Conservation (phyloP, 2,888 invertebrate genomes). For the Chrysolina oricalcia region DNA sequence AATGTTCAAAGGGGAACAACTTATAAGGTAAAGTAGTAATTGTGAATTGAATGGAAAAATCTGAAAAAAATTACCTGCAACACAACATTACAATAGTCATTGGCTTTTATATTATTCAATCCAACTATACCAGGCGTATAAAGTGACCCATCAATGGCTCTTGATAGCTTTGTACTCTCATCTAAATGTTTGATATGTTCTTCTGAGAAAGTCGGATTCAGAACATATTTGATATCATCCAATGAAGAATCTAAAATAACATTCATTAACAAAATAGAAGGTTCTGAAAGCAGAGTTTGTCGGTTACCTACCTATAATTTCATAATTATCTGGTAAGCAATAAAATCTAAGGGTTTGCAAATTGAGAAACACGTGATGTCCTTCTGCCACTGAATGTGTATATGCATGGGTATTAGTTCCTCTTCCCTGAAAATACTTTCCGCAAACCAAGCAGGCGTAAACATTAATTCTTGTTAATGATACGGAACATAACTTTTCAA, state of each 20-base stretch:
- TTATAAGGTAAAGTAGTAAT: no score
- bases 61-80: slow-evolving; percentile 80
- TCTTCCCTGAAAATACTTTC: slow-evolving; percentile 98
- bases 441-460: slow-evolving; percentile 99
- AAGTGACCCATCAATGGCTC: slow-evolving; percentile 96
- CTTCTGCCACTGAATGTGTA: slow-evolving; percentile 97
- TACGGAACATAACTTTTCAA: slow-evolving; percentile 98
- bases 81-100: slow-evolving; percentile 99
- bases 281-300: background rate
- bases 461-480: slow-evolving; percentile 99
- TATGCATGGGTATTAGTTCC: slow-evolving; percentile 99
- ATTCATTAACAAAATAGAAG: background rate
- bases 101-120: slow-evolving; percentile 99
- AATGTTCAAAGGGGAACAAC: no score
- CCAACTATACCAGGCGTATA: slow-evolving; percentile 99
- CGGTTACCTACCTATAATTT: slow-evolving; percentile 88
- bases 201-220: slow-evolving; percentile 95
- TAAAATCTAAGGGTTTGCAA: slow-evolving; percentile 97
- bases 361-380: slow-evolving; percentile 98
- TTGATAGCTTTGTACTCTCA: slow-evolving; percentile 85
- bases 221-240: slow-evolving; percentile 98
- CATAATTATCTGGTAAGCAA: slow-evolving; percentile 99
- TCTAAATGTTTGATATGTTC: slow-evolving; percentile 90
- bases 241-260: slow-evolving; percentile 87
- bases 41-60: background rate